Conservation (phyloP, 2,113 vertebrate genomes). For the Ailurus styani region DNA sequence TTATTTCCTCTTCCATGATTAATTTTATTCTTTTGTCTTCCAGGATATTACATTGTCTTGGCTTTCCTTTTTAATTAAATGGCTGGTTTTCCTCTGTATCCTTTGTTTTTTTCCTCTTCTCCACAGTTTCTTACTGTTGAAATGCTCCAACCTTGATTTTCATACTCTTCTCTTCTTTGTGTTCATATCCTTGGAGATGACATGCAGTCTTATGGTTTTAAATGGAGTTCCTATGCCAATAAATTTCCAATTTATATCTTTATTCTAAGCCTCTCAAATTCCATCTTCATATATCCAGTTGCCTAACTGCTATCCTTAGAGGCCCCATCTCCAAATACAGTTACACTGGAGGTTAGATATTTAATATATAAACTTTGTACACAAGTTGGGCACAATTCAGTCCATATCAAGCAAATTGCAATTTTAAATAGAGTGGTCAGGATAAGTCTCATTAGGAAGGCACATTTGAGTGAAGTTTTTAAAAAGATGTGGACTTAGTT, state of each 20-base stretch:
- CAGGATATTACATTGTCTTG: background rate
- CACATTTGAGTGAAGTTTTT: background rate
- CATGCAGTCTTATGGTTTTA: background rate
- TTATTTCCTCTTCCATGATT: background rate
- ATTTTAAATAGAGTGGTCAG: background rate
- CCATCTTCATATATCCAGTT: background rate
- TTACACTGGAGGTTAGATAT: background rate
- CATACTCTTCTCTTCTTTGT: background rate
- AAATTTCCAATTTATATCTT: background rate
- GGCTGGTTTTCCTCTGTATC: background rate
- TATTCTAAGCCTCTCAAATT: background rate
- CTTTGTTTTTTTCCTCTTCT: background rate
- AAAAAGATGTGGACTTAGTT: background rate
- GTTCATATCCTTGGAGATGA: background rate
- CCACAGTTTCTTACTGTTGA: background rate
- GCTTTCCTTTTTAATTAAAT: background rate
- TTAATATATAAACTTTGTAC: background rate
- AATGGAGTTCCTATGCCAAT: background rate
- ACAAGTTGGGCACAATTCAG: background rate
- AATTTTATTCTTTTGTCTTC: background rate
- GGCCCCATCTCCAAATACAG: background rate
- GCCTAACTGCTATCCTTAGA: background rate
- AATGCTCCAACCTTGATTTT: background rate
- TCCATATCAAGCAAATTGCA: background rate
- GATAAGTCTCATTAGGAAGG: background rate